These are phyloP conservation scores for Poecile atricapillus DNA, from an alignment of 2,113 vertebrate species.

Conservation along the genomic window DNA sequence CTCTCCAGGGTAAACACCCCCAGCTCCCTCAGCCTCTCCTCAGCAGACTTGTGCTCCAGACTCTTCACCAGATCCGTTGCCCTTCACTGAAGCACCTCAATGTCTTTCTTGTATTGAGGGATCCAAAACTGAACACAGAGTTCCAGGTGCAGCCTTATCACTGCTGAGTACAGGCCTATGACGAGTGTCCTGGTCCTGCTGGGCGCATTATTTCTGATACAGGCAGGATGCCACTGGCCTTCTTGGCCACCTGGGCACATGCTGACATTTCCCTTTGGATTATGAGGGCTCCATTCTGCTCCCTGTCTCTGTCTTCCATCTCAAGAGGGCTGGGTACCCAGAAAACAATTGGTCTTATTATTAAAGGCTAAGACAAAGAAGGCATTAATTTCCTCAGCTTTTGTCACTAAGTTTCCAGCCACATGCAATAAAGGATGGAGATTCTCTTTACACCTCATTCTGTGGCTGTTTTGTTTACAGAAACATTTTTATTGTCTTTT, in stretches of 20 bases:
- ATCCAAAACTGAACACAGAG: neutral
- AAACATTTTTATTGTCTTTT: neutral
- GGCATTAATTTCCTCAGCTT: neutral
- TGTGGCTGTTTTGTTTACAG: neutral
- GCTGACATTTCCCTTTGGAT: neutral
- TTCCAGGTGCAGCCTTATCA: neutral
- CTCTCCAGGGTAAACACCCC: neutral
- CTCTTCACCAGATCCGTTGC: fast-evolving
- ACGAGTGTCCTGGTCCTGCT: neutral
- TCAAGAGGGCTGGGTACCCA: neutral
- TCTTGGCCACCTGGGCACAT: neutral
- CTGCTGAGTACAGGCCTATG: too few relatives aligned
- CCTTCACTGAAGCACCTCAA: neutral
- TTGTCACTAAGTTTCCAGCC: neutral
- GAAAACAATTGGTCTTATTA: neutral
- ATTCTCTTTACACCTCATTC: neutral
- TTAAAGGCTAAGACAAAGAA: neutral
- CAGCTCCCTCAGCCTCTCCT: neutral
- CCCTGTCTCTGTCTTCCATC: neutral
- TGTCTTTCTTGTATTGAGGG: neutral
- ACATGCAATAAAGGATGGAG: neutral
- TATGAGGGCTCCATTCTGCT: neutral
- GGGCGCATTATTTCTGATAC: neutral
- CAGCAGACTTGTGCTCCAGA: neutral
- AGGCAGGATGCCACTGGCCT: neutral